Percentiles rank a stretch among this genome's conserved stretches.
Evolutionary conservation across 2,888 invertebrate species (phyloP).

Genomic region (Xestia ashworthii): DNA sequence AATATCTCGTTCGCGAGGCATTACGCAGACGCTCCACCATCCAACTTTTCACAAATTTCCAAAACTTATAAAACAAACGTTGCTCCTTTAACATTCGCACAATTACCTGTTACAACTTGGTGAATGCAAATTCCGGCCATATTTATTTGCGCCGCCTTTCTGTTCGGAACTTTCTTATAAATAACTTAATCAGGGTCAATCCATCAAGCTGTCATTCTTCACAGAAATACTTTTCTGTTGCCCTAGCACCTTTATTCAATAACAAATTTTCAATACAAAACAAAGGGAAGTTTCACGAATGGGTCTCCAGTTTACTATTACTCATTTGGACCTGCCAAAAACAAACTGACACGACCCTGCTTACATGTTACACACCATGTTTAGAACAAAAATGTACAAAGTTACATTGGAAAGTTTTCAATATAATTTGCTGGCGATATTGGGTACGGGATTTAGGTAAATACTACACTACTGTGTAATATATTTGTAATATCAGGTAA

Average conservation of each 20-base stretch:
- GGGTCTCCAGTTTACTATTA: slow-evolving; percentile 76
- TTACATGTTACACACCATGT: slow-evolving; percentile 47
- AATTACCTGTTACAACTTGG: slow-evolving; percentile 67
- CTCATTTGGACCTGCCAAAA: slow-evolving; percentile 76
- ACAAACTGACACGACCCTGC: slow-evolving; percentile 59
- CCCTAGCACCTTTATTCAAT: slow-evolving; percentile 71
- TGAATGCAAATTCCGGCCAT: slow-evolving; percentile 67
- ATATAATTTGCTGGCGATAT: slow-evolving; percentile 46
- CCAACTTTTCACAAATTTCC: slow-evolving; percentile 68
- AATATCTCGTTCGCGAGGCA: slow-evolving; percentile 67
- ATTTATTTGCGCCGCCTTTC: slow-evolving; percentile 68
- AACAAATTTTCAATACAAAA: slow-evolving; percentile 73
- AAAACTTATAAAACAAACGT: slow-evolving; percentile 70
- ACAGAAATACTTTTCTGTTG: slow-evolving; percentile 73
- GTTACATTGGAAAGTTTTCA: slow-evolving; percentile 43
- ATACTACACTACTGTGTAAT: slow-evolving; percentile 37
- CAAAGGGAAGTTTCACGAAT: slow-evolving; percentile 71
- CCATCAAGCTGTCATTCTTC: slow-evolving; percentile 79
- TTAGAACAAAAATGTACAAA: slow-evolving; percentile 55
- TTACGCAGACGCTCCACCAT: slow-evolving; percentile 64
- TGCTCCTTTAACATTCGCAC: slow-evolving; percentile 67
- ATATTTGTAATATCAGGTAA: slow-evolving; percentile 37
- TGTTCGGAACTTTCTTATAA: slow-evolving; percentile 69
- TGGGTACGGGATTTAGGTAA: slow-evolving; percentile 32
- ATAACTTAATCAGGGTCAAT: slow-evolving; percentile 77